Percentiles rank a stretch among this genome's conserved stretches.
phyloP scores from a whole-genome alignment of 2,797 vertebrate genomes.

The Sciurus vulgaris region DNA sequence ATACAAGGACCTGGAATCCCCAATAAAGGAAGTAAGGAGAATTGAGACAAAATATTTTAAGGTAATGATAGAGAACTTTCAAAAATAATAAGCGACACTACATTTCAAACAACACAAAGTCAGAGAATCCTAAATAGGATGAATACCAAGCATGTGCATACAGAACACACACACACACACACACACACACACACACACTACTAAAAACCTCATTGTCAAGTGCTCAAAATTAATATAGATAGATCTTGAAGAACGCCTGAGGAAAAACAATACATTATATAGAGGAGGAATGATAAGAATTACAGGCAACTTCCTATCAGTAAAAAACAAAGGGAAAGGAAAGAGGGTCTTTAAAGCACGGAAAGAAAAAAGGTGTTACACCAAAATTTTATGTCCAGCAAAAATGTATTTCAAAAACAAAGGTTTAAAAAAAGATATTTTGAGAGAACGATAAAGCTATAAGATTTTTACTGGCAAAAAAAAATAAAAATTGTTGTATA shows the following conservation, averaged over 20 bases:
- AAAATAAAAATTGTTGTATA: neutral
- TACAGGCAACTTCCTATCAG: neutral
- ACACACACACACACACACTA: neutral
- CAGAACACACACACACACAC: neutral
- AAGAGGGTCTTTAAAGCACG: neutral
- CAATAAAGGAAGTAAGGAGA: no score
- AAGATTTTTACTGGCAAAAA: neutral
- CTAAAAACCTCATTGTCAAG: neutral
- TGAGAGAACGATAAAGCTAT: neutral
- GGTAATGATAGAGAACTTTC: neutral
- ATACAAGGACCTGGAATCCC: neutral
- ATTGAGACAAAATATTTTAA: neutral
- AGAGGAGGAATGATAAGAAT: neutral
- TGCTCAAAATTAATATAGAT: neutral
- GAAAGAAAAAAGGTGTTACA: neutral
- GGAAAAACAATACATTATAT: neutral
- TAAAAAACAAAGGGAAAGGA: neutral
- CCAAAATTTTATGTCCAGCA: neutral
- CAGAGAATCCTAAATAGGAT: neutral
- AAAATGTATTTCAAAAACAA: neutral
- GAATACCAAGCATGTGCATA: neutral
- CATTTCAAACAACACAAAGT: neutral
- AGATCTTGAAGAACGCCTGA: no score
- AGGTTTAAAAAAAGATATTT: neutral
- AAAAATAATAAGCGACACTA: no score